Percentiles rank a stretch among this genome's conserved stretches.
Conservation (phyloP, 2,113 vertebrate genomes). For the Neogobius melanostomus region DNA sequence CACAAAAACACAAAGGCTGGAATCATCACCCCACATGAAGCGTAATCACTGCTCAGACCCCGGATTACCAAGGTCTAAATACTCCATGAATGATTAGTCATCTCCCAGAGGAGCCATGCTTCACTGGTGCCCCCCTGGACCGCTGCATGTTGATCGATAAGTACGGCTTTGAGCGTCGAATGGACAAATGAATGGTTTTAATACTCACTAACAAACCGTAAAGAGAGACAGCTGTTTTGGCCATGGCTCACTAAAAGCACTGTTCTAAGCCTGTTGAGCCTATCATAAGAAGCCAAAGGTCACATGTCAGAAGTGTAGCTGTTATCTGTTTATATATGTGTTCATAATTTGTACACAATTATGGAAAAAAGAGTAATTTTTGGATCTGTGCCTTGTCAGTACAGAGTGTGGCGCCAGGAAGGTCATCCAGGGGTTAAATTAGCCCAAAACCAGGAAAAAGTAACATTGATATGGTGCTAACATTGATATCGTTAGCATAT, state of each 20-base stretch:
- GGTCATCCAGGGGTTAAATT: no score
- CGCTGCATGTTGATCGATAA: constrained; percentile 49
- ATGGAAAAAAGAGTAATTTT: no score
- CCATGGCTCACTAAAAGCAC: background rate
- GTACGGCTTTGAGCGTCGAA: constrained; percentile 5
- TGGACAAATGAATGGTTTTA: background rate
- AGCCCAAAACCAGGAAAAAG: no score
- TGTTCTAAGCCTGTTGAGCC: background rate
- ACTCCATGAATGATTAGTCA: constrained; percentile 58
- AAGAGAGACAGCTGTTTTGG: background rate
- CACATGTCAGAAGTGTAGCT: background rate
- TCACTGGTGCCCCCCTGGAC: constrained; percentile 20
- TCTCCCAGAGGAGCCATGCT: constrained; percentile 45
- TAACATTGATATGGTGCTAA: no score
- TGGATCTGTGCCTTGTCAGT: no score
- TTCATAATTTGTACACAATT: no score
- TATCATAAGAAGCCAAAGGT: constrained; percentile 1
- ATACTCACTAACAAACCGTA: background rate
- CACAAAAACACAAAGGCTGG: constrained; percentile 48
- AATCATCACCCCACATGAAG: constrained; percentile 59
- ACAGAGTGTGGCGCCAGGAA: no score
- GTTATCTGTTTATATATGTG: no score
- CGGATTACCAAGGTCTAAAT: constrained; percentile 61
- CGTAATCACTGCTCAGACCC: constrained; percentile 66
- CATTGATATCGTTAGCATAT: no score